Evolutionary conservation across 2,888 invertebrate species (phyloP).

Genomic region (Heliconius hortense): DNA sequence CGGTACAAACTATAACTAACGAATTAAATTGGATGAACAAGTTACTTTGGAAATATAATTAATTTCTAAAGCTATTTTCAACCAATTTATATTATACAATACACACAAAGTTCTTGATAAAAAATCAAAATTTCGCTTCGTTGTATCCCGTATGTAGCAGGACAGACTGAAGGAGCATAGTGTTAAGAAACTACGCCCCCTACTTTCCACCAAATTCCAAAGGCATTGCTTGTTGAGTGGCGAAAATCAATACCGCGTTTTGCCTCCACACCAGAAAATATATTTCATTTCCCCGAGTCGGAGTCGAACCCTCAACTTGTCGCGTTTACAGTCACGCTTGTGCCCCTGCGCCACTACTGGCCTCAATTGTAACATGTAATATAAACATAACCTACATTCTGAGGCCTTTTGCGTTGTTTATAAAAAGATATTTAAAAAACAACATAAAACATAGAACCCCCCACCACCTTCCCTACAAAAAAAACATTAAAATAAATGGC

Average conservation of each 20-base stretch:
- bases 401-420: neutral
- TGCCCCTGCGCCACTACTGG: no score
- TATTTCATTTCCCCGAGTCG: no score
- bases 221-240: no score
- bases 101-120: neutral
- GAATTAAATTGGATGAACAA: conserved; percentile 8
- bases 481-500: conserved; percentile 38
- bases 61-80: neutral
- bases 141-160: neutral
- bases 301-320: no score
- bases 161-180: no score
- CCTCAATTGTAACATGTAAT: neutral
- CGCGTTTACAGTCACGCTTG: no score
- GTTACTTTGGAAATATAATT: neutral
- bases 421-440: conserved; percentile 17
- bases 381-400: neutral
- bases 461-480: conserved; percentile 17
- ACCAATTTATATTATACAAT: neutral
- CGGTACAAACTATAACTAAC: conserved; percentile 16
- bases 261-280: no score
- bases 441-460: conserved; percentile 1
- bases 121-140: neutral
- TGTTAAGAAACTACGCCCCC: no score
- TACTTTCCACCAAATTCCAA: no score
- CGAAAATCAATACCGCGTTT: accelerated